A percentile compares a stretch with the other conserved stretches of the same genome.
Conservation (phyloP, 2,113 vertebrate genomes). For the Gadus macrocephalus region DNA sequence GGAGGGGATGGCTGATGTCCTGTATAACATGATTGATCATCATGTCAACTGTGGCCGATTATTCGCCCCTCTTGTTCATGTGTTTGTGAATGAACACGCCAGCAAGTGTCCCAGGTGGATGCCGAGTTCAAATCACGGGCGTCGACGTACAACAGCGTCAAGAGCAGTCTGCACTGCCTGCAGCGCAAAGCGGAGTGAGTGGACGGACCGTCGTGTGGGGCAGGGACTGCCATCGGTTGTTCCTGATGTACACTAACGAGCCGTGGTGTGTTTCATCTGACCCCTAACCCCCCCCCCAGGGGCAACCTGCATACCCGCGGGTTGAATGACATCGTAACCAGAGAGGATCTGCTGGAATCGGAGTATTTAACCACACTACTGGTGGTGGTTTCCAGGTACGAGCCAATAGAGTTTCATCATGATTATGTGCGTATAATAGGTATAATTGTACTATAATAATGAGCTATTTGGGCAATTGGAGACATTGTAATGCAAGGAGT, state of each 20-base stretch:
- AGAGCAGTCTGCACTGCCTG: conserved; percentile 77
- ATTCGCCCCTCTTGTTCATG: not conserved
- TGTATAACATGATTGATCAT: not conserved
- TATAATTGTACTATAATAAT: not conserved
- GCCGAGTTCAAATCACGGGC: conserved; percentile 80
- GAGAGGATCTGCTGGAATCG: conserved; percentile 89
- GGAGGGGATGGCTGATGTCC: not conserved
- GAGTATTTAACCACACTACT: conserved; percentile 92
- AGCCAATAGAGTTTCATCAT: not conserved
- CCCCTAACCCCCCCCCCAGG: conserved; percentile 54
- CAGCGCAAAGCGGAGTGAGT: conserved; percentile 81
- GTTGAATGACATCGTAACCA: conserved; percentile 81
- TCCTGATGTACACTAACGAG: too few species aligned
- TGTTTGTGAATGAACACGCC: conserved; percentile 6
- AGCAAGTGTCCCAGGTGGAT: conserved; percentile 91
- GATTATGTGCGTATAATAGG: not conserved
- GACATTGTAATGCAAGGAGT: too few species aligned
- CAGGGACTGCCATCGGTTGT: too few species aligned
- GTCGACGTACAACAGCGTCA: conserved; percentile 76
- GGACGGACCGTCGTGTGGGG: too few species aligned
- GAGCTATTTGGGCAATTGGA: not conserved
- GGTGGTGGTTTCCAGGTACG: conserved; percentile 88
- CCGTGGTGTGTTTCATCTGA: not conserved
- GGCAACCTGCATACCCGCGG: conserved; percentile 82
- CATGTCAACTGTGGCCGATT: not conserved